These are phyloP conservation scores for Bucorvus abyssinicus DNA, from an alignment of 2,797 vertebrate species.

Conservation along the genomic window DNA sequence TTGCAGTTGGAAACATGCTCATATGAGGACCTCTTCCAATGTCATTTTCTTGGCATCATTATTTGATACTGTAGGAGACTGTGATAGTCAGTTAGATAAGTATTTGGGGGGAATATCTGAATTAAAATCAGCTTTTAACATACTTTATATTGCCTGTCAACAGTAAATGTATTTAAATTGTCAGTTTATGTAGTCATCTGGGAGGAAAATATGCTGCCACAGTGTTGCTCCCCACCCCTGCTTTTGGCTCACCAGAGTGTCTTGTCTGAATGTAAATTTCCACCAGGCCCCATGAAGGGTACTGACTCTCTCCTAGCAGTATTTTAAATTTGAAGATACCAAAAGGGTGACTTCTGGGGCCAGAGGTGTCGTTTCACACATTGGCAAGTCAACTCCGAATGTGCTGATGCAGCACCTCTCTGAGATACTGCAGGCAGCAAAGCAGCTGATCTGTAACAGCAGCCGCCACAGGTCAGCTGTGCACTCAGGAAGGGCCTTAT, in stretches of 20 bases:
- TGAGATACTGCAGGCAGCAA: neutral
- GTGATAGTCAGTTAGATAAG: slow-evolving; percentile 18
- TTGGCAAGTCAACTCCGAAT: neutral
- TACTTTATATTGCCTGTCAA: slow-evolving; percentile 16
- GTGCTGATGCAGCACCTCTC: neutral
- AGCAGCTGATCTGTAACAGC: neutral
- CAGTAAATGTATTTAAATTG: slow-evolving; percentile 6
- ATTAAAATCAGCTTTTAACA: neutral
- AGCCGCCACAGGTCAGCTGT: neutral
- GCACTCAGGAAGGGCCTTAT: neutral
- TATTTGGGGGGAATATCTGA: neutral
- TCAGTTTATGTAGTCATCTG: neutral
- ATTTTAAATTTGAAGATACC: neutral
- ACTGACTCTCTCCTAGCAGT: neutral
- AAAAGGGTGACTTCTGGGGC: neutral
- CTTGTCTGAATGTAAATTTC: neutral
- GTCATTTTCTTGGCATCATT: slow-evolving; percentile 41
- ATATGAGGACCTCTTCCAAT: neutral
- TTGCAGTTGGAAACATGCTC: neutral
- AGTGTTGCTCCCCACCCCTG: neutral
- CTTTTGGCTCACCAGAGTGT: neutral
- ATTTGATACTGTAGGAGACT: neutral
- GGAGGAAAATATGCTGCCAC: neutral
- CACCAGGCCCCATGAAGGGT: neutral
- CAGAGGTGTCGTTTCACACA: neutral